Evolutionary conservation across 2,113 vertebrate genomes (phyloP).

Genomic region (Genyomyrus donnyi): DNA sequence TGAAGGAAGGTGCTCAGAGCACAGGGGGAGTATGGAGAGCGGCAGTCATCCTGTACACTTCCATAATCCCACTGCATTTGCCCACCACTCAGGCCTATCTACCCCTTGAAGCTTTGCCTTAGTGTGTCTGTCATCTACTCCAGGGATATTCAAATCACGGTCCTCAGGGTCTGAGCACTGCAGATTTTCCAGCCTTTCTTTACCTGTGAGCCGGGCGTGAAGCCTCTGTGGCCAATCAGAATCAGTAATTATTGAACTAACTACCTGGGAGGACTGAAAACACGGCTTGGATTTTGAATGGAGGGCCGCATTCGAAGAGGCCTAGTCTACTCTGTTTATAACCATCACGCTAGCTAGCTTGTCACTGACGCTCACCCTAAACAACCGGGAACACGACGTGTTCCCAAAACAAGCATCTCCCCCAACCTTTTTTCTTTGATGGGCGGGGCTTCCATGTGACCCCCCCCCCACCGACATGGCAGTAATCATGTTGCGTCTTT

Average conservation of each 20-base stretch:
- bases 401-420: neutral
- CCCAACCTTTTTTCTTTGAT: neutral
- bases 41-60: constrained; percentile 21
- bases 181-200: neutral
- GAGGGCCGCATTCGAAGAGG: neutral
- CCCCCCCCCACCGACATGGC: constrained; percentile 64
- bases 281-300: neutral
- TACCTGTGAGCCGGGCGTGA: neutral
- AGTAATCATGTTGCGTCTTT: constrained; percentile 85
- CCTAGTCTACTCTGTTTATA: neutral
- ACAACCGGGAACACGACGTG: neutral
- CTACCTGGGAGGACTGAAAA: neutral
- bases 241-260: neutral
- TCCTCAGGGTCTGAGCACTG: neutral
- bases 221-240: neutral
- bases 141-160: neutral
- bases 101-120: neutral
- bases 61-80: neutral
- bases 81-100: neutral
- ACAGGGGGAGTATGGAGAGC: constrained; percentile 41
- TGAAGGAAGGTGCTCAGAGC: constrained; percentile 26
- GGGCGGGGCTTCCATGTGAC: neutral
- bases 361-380: neutral
- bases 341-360: neutral
- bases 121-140: neutral